Conservation (phyloP, 2,797 vertebrate genomes). For the Phalanger gymnotis region DNA sequence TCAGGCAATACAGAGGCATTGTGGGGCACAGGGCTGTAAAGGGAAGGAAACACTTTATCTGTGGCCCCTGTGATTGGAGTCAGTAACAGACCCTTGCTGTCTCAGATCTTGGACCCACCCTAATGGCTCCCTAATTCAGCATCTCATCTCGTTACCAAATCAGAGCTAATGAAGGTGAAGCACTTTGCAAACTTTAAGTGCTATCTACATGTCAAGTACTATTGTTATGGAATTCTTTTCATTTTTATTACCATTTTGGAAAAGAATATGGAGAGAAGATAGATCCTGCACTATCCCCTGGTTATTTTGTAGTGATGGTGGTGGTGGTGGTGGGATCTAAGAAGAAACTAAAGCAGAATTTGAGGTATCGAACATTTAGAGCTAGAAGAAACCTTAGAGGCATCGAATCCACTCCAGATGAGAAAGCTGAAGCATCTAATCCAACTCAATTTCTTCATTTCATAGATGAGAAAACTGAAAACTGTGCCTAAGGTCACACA, state of each 20-base stretch:
- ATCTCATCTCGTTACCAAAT: neutral
- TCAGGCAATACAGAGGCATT: neutral
- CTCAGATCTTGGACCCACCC: neutral
- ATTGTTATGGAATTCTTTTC: neutral
- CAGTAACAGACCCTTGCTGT: neutral
- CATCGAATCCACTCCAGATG: neutral
- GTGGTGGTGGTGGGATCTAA: neutral
- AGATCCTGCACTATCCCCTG: neutral
- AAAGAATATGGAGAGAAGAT: neutral
- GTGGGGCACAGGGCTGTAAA: neutral
- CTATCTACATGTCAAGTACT: neutral
- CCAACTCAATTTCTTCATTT: neutral
- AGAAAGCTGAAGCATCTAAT: neutral
- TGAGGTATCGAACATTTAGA: neutral
- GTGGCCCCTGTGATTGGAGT: neutral
- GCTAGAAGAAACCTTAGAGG: neutral
- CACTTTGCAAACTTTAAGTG: neutral
- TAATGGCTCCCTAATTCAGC: neutral
- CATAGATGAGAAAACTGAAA: neutral
- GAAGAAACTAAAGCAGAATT: neutral
- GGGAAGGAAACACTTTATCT: neutral
- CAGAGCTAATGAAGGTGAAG: neutral
- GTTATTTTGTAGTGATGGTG: neutral
- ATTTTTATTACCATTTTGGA: neutral
- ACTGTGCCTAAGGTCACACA: neutral